Evolutionary conservation across 2,113 vertebrate species (phyloP).

Genomic region (Ancistrus triradiatus): DNA sequence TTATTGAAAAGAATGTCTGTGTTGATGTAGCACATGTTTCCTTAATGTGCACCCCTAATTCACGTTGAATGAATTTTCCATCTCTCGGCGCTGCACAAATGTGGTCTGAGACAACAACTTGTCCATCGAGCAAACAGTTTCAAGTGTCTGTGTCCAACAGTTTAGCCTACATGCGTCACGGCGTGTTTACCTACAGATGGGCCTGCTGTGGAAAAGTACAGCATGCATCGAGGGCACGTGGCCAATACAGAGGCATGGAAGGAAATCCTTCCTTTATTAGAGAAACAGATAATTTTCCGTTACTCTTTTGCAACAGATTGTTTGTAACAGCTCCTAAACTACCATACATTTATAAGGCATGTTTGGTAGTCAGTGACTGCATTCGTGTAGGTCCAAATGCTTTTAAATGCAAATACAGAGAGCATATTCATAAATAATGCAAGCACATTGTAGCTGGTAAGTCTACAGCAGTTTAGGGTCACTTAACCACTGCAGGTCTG

Average conservation of each 20-base stretch:
- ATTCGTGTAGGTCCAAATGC: not conserved
- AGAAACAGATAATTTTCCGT: not conserved
- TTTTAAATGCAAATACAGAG: not conserved
- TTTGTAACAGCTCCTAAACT: not conserved
- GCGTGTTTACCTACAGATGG: constrained; percentile 26
- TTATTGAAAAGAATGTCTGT: not conserved
- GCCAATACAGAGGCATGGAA: not conserved
- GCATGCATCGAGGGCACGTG: not conserved
- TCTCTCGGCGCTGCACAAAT: not conserved
- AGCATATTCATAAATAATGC: too few relatives aligned
- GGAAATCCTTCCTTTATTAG: not conserved
- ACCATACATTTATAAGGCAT: not conserved
- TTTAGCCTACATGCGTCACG: constrained; percentile 13
- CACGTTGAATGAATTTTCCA: not conserved
- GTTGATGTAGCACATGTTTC: too few relatives aligned
- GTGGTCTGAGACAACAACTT: not conserved
- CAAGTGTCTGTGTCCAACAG: not conserved
- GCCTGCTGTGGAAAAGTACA: constrained; percentile 33
- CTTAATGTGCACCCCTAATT: not conserved
- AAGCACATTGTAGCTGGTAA: too few relatives aligned
- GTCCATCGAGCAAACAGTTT: constrained; percentile 2
- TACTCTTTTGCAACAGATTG: not conserved
- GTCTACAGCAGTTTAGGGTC: too few relatives aligned
- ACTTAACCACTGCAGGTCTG: too few relatives aligned
- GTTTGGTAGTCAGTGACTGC: not conserved